Evolutionary conservation across 2,797 vertebrate genomes (phyloP).

Genomic region (Pyrocephalus nanus): DNA sequence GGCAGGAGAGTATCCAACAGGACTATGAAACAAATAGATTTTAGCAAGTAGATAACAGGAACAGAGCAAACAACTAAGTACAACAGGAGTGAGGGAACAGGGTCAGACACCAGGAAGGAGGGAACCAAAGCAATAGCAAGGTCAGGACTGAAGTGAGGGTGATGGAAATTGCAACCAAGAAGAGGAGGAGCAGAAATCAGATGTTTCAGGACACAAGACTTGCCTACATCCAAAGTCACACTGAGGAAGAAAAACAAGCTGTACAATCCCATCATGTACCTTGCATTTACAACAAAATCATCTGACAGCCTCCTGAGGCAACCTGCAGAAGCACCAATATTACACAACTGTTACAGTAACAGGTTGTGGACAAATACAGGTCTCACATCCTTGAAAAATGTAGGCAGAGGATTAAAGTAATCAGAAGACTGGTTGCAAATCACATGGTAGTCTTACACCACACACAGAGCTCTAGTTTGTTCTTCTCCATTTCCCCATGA

Average conservation of each 20-base stretch:
- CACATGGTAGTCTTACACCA: not conserved
- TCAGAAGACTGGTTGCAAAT: not conserved
- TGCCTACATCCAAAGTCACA: not conserved
- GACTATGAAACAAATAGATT: not conserved
- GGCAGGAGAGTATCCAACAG: not conserved
- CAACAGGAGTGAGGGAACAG: not conserved
- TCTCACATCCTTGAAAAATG: not conserved
- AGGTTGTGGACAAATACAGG: not conserved
- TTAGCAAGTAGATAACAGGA: not conserved
- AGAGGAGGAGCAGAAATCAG: not conserved
- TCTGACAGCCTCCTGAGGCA: accelerated
- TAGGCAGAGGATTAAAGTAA: not conserved
- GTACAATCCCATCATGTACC: not conserved
- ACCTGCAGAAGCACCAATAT: not conserved
- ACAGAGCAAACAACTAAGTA: not conserved
- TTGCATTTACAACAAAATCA: not conserved
- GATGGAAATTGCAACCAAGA: not conserved
- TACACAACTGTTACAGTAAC: not conserved
- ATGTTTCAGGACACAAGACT: not conserved
- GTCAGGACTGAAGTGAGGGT: not conserved
- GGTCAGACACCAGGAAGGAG: not conserved
- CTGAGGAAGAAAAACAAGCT: not conserved
- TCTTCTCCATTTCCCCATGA: not conserved
- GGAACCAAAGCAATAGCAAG: not conserved
- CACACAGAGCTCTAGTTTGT: not conserved